Percentiles rank a stretch among this genome's conserved stretches.
Conservation (phyloP, 2,113 vertebrate genomes). For the Sinocyclocheilus anophthalmus region DNA sequence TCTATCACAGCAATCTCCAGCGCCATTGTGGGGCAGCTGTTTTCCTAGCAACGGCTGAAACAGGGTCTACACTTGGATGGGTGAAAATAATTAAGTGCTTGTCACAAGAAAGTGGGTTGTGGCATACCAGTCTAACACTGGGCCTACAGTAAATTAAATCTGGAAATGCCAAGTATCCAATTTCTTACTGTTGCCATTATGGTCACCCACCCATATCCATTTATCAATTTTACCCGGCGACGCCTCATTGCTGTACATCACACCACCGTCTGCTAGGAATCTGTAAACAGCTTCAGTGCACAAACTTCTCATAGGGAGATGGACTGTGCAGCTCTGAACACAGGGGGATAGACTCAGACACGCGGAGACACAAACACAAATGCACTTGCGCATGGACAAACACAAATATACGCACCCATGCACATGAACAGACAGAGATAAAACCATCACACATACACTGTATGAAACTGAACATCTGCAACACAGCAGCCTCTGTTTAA, state of each 20-base stretch:
- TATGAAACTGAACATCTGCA: not conserved
- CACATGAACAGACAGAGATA: not conserved
- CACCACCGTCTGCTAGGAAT: slow-evolving; percentile 49
- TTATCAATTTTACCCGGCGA: slow-evolving; percentile 57
- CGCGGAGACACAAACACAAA: not conserved
- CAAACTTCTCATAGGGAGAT: slow-evolving; percentile 36
- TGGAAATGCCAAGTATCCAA: slow-evolving; percentile 62
- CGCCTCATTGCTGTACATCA: slow-evolving; percentile 53
- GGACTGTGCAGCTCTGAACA: not conserved
- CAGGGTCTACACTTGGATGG: slow-evolving; percentile 52
- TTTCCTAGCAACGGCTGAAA: not conserved
- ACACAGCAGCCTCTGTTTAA: not conserved
- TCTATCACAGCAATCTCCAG: slow-evolving; percentile 27
- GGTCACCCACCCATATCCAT: slow-evolving; percentile 57
- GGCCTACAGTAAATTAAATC: slow-evolving; percentile 59
- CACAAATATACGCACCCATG: not conserved
- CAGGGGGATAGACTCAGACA: slow-evolving; percentile 5
- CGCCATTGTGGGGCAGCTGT: not conserved
- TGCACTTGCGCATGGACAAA: not conserved
- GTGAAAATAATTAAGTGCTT: slow-evolving; percentile 58
- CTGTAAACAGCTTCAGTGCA: slow-evolving; percentile 53
- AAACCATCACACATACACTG: not conserved
- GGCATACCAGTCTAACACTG: slow-evolving; percentile 45
- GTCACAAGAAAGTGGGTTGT: slow-evolving; percentile 49
- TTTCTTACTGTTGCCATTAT: slow-evolving; percentile 58